Percentiles rank a stretch among this genome's conserved stretches.
Conservation (phyloP, 2,888 invertebrate species). For the Invenusta paracnida region DNA sequence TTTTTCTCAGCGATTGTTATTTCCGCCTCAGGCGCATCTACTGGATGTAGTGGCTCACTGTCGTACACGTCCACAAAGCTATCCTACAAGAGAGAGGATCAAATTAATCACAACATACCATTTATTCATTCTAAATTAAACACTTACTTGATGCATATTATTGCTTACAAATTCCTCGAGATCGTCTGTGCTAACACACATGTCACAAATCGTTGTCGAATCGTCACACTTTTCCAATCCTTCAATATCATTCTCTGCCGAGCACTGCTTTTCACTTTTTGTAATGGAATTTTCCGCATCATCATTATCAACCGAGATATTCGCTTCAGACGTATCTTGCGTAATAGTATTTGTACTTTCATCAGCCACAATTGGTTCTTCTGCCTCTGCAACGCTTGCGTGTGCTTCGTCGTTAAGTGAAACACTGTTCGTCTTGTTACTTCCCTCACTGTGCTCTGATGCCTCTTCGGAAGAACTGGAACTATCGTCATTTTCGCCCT, state of each 20-base stretch:
- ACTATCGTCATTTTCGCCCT: neutral
- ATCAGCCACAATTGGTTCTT: neutral
- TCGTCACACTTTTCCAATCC: no score
- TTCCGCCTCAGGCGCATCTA: neutral
- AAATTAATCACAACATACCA: neutral
- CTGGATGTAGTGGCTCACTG: neutral
- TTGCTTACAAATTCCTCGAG: no score
- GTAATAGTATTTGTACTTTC: neutral
- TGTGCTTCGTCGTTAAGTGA: no score
- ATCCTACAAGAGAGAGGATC: neutral
- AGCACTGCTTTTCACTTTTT: no score
- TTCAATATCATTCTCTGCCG: no score
- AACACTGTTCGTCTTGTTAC: neutral
- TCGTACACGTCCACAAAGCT: neutral
- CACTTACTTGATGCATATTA: neutral
- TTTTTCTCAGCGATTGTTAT: no score
- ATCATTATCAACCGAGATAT: neutral
- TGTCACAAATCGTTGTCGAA: no score
- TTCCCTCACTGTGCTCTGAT: neutral
- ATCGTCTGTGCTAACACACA: no score
- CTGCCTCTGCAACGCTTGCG: no score
- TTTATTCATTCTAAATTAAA: neutral
- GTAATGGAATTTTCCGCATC: neutral
- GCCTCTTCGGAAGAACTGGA: neutral
- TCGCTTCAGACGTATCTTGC: neutral